A percentile compares a stretch with the other conserved stretches of the same genome.
These are phyloP conservation scores for Achroia grisella DNA, from an alignment of 1,140 invertebrate genomes.

Conservation along the genomic window DNA sequence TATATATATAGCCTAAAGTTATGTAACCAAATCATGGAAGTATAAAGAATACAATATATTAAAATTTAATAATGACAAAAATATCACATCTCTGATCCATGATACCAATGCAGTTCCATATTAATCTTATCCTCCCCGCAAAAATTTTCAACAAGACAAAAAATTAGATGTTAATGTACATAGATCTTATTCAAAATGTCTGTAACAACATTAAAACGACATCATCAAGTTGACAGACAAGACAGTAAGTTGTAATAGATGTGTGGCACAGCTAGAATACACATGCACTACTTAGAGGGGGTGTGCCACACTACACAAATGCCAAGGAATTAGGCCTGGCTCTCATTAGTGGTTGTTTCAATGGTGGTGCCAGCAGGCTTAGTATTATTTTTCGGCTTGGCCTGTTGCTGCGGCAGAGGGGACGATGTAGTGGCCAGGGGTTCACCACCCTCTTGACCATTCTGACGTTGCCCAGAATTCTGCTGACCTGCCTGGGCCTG, in stretches of 20 bases:
- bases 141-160: conserved; percentile 17
- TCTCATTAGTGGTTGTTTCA: conserved; percentile 67
- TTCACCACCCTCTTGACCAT: conserved; percentile 32
- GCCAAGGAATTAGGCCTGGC: conserved; percentile 55
- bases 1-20: conserved; percentile 16
- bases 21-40: conserved; percentile 16
- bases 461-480: neutral
- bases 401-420: conserved; percentile 29
- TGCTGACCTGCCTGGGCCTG: conserved; percentile 19
- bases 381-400: conserved; percentile 36
- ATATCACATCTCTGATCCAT: conserved; percentile 66
- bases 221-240: conserved; percentile 35
- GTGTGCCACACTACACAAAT: conserved; percentile 34
- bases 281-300: conserved; percentile 38
- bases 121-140: conserved; percentile 30
- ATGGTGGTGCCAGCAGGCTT: conserved; percentile 46
- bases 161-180: conserved; percentile 16
- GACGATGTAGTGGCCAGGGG: conserved; percentile 29
- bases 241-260: conserved; percentile 27
- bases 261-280: conserved; percentile 44
- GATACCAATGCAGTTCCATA: conserved; percentile 57
- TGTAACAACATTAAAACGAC: conserved; percentile 33
- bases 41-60: conserved; percentile 37
- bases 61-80: conserved; percentile 49
- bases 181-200: conserved; percentile 13